A percentile compares a stretch with the other conserved stretches of the same genome.
Conservation (phyloP, 2,888 invertebrate genomes). For the Pherbina coryleti region DNA sequence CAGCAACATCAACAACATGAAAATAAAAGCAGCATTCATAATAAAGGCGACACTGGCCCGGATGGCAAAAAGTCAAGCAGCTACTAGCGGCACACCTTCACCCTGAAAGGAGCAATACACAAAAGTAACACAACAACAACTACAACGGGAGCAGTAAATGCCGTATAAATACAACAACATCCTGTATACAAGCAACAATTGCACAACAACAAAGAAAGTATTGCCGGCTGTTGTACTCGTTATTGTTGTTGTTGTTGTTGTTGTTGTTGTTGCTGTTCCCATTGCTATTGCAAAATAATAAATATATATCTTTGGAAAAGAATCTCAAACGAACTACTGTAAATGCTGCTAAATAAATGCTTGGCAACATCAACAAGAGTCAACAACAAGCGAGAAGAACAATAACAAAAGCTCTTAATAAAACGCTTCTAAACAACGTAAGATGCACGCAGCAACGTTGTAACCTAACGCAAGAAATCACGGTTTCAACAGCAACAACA, state of each 20-base stretch:
- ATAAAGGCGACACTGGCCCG: background rate
- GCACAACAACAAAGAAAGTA: background rate
- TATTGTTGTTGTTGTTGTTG: background rate
- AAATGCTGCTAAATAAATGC: conserved; percentile 28
- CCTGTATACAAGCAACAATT: background rate
- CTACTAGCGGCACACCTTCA: background rate
- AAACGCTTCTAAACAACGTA: conserved; percentile 10
- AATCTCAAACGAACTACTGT: background rate
- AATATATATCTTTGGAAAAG: background rate
- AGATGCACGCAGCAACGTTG: background rate
- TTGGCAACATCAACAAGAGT: background rate
- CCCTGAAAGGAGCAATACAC: background rate
- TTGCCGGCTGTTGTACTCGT: background rate
- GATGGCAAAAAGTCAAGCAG: conserved; percentile 10
- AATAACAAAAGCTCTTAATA: background rate
- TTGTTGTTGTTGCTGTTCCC: background rate
- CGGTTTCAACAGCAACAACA: background rate
- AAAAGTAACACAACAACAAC: background rate
- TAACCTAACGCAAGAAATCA: background rate
- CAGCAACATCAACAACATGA: background rate
- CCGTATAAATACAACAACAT: background rate
- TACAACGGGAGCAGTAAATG: background rate
- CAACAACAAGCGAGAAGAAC: background rate
- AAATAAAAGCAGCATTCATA: background rate
- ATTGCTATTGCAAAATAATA: background rate